Evolutionary conservation across 2,888 invertebrate species (phyloP), one percentile per base, ranked within the genome.

Genomic region (Mythimna lalbum): DNA sequence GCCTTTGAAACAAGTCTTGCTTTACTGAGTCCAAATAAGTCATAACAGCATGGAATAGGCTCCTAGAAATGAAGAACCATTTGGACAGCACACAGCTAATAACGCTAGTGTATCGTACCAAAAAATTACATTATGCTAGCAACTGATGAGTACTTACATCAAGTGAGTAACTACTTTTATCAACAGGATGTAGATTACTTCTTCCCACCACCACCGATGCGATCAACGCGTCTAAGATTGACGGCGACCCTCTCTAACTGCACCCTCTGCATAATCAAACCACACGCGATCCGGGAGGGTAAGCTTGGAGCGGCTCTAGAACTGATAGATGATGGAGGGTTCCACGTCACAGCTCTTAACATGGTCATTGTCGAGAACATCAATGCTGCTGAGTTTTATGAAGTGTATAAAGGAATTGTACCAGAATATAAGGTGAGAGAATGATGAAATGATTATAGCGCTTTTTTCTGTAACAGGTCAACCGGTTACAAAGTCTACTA

Each of bases 331-430:
- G 97, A 97, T n/a, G 97, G 97, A 68, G 97, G 98, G 1, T 99
- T 98, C 88, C 96, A 97, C 59, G 97, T 99, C 56, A 97, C 98
- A 0, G 98, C 98, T 0, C 94, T 99, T 76, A 97, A 98, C 91
- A 97, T 98, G 97, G 97, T 98, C 83, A 96, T 97, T 74, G 96
- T 99, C 85, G 98, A 98, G 85, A 97, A 97, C 76, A 96, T 97
- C 0, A 98, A 98, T 91, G 98, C 98, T 7, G 98, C 98, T 85
- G 99, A 99, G 91, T 99, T 99, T 93, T 97, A 98, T 88, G 99
- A 99, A 94, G 98, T 99, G 5, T 99, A 99, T 92, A 98, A 98
- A 90, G 99, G 98, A 2, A 98, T 98, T 64, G 96, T 98, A 50
- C 97, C 97, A 1, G 98, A 98, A 86, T 98, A 97, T 90, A 96